Evolutionary conservation across 2,113 vertebrate species (phyloP).

Genomic region (Sprattus sprattus): DNA sequence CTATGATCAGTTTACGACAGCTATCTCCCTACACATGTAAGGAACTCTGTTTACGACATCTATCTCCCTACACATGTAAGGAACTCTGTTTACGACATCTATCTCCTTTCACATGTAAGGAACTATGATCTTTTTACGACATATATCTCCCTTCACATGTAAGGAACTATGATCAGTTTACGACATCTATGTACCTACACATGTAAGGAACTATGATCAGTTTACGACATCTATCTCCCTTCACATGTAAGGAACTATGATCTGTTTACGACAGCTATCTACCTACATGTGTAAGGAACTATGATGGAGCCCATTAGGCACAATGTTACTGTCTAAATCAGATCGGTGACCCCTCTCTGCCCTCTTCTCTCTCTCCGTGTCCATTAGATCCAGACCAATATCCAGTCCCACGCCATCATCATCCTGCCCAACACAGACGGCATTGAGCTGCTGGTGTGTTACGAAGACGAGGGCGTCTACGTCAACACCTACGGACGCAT

Average conservation of each 20-base stretch:
- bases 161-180: neutral
- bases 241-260: too few relatives aligned
- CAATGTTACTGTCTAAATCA: too few relatives aligned
- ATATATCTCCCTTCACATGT: neutral
- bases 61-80: too few relatives aligned
- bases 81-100: slow-evolving; percentile 90
- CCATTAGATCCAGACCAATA: slow-evolving; percentile 69
- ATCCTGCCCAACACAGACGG: slow-evolving; percentile 73
- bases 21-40: too few relatives aligned
- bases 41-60: too few relatives aligned
- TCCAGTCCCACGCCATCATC: slow-evolving; percentile 74
- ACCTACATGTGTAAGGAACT: too few relatives aligned
- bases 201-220: neutral
- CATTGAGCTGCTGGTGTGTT: slow-evolving; percentile 75
- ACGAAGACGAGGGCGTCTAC: slow-evolving; percentile 74
- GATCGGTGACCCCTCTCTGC: too few relatives aligned
- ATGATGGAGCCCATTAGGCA: neutral
- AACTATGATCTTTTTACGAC: too few relatives aligned
- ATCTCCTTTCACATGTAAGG: slow-evolving; percentile 88
- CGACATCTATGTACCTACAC: neutral
- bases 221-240: too few relatives aligned
- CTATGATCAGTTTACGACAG: too few relatives aligned
- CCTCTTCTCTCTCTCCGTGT: neutral
- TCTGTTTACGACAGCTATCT: too few relatives aligned
- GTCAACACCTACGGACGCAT: slow-evolving; percentile 77